These are phyloP conservation scores for Xiphophorus birchmanni DNA, from an alignment of 2,797 vertebrate genomes.

Conservation along the genomic window DNA sequence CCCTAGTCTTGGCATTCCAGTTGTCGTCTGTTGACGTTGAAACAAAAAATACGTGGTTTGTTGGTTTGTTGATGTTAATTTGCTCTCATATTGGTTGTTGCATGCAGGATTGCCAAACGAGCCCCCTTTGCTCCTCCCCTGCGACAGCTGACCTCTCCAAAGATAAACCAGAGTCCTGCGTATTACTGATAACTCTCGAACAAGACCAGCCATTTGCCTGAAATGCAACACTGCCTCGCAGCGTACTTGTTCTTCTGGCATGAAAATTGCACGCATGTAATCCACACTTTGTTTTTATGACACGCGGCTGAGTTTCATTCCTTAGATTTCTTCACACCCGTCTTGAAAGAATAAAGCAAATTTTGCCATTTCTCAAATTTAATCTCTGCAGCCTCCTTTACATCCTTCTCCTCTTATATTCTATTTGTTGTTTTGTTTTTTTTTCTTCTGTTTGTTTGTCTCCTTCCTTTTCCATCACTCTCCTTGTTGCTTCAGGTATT, in stretches of 20 bases:
- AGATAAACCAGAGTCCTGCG: slow-evolving; percentile 87
- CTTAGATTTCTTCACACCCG: neutral
- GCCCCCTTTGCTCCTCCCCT: slow-evolving; percentile 87
- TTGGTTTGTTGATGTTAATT: slow-evolving; percentile 87
- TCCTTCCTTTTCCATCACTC: neutral
- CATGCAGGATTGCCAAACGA: slow-evolving; percentile 94
- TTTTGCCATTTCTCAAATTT: slow-evolving; percentile 32
- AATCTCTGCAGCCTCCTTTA: slow-evolving; percentile 67
- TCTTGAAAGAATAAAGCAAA: slow-evolving; percentile 19
- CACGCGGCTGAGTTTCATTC: neutral
- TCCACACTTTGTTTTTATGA: slow-evolving; percentile 2
- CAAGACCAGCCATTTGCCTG: slow-evolving; percentile 55
- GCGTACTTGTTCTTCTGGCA: slow-evolving; percentile 9
- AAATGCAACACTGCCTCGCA: slow-evolving; percentile 10
- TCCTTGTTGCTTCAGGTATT: slow-evolving; percentile 90
- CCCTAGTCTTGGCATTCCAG: slow-evolving; percentile 78
- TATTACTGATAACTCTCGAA: slow-evolving; percentile 84
- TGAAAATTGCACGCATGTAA: slow-evolving; percentile 11
- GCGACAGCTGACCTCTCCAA: slow-evolving; percentile 87
- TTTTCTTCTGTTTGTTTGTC: slow-evolving; percentile 46
- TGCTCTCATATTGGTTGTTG: slow-evolving; percentile 93
- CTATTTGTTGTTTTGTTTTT: slow-evolving; percentile 70
- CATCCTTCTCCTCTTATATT: slow-evolving; percentile 77
- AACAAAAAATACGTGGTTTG: slow-evolving; percentile 66
- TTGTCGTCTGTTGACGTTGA: slow-evolving; percentile 78